Percentiles rank a stretch among this genome's conserved stretches.
phyloP scores from a whole-genome alignment of 2,797 vertebrate species.

The Poliocrania exsul region DNA sequence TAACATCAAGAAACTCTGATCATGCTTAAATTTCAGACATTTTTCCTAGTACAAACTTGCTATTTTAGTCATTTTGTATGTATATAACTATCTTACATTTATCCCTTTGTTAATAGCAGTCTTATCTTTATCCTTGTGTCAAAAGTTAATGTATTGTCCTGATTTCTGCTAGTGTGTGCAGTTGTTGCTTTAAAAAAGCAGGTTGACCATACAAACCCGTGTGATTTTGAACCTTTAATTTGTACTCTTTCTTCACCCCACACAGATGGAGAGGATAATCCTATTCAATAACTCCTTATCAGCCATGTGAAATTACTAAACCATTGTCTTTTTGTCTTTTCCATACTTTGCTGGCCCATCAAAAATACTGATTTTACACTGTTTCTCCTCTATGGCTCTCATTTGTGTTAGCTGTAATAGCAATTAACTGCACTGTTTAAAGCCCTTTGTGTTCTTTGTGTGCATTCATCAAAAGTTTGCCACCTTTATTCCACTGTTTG shows the following conservation, averaged over 20 bases:
- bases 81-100: not conserved
- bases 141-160: not conserved
- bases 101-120: not conserved
- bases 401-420: not conserved
- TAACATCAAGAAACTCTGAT: not conserved
- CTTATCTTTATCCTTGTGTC: not conserved
- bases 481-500: not conserved
- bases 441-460: not conserved
- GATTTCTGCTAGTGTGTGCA: not conserved
- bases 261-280: not conserved
- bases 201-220: not conserved
- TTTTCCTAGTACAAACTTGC: not conserved
- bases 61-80: not conserved
- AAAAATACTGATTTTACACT: not conserved
- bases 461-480: constrained; percentile 18
- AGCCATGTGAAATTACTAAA: not conserved
- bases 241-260: not conserved
- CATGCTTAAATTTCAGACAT: not conserved
- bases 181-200: not conserved
- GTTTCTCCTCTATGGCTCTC: not conserved
- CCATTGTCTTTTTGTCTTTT: not conserved
- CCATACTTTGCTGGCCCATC: not conserved
- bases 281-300: not conserved
- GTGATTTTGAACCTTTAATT: not conserved
- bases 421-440: not conserved